These are phyloP conservation scores for Ciconia stormi DNA, from an alignment of 2,113 vertebrate genomes.

Conservation along the genomic window DNA sequence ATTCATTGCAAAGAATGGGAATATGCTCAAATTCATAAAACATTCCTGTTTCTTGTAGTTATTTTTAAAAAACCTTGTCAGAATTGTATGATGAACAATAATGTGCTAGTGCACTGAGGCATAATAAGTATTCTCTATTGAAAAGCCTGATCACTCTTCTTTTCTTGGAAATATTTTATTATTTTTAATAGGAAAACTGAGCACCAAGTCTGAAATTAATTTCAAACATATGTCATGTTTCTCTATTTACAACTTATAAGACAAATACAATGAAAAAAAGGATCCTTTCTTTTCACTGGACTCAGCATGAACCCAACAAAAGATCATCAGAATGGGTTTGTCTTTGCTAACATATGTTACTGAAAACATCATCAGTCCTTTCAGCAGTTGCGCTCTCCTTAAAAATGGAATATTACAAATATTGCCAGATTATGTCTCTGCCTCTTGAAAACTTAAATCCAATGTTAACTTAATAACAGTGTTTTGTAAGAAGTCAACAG, in stretches of 20 bases:
- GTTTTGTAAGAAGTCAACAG: background rate
- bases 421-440: background rate
- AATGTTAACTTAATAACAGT: background rate
- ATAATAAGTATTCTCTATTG: background rate
- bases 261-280: background rate
- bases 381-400: background rate
- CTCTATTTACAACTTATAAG: background rate
- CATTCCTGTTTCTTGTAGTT: background rate
- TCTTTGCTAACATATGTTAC: background rate
- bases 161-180: background rate
- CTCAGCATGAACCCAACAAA: background rate
- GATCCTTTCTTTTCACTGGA: background rate
- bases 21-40: background rate
- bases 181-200: background rate
- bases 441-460: background rate
- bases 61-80: background rate
- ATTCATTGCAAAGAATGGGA: background rate
- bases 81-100: background rate
- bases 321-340: background rate
- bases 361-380: background rate
- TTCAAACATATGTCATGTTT: background rate
- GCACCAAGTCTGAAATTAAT: background rate
- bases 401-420: background rate
- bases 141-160: background rate
- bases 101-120: background rate